Base-by-base conservation (phyloP, 2,888 invertebrate species). In the Gastrophysa polygoni region DNA sequence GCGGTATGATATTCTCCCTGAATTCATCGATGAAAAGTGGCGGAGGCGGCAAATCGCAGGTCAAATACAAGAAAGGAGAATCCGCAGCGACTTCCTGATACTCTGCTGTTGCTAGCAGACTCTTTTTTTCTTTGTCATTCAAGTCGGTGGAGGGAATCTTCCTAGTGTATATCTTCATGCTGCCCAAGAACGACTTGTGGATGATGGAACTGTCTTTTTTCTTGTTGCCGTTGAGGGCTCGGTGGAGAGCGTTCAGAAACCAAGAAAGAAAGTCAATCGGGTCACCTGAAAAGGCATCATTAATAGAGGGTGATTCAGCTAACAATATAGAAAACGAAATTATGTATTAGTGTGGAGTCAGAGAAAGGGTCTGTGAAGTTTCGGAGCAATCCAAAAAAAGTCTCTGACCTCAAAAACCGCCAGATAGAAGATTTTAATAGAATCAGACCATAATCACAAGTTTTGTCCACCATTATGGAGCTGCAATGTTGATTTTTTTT, bases 1-100 rank as follows among this genome's bases (percentile, higher is more conserved):
- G 98, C 48, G 99, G 99, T 78, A 99, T 99, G 72, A 99, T 99
- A 81, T 98, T 99, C 84, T 99, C 98, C 68, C 95, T 88, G 73
- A 96, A 91, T 80, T 98, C 98, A 81, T 99, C 99, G 63, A 96
- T 97, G 78, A 98, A 99, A 14, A 98, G 84, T 0, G 99, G 99
- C 0, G 97, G 96, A 0, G 98, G 94, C 0, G 99, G 99, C 61
- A 99, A 85, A 82, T 99, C 99, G 78, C 98, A 96, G 0, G 98
- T 98, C 63, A 99, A 84, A 81, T 96, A 99, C 47, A 99, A 84
- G 82, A 98, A 99, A 11, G 96, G 96, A 0, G 94, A 93, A 72
- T 96, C 95, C 0, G 95, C 92, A 57, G 90, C 87, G 74, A 89
- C 89, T 77, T 95, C 95, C 67, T 90, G 90, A 78, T 96, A 97